These are phyloP conservation scores for Lagodon rhomboides DNA, from an alignment of 2,797 vertebrate species.

Conservation along the genomic window DNA sequence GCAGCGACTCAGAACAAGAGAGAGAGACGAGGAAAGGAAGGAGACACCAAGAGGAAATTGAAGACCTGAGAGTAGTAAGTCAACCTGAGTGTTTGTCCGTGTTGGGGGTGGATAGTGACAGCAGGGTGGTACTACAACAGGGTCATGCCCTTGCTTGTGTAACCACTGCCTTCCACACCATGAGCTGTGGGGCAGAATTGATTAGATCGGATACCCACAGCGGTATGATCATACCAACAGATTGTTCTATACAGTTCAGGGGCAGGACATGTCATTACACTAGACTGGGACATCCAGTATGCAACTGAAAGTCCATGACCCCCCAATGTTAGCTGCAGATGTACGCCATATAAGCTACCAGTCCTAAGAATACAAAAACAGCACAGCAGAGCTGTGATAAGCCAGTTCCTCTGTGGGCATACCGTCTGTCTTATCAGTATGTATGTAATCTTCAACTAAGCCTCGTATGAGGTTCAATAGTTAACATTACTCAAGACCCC, in stretches of 20 bases:
- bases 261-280: constrained; percentile 14
- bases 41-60: constrained; percentile 23
- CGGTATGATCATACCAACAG: constrained; percentile 47
- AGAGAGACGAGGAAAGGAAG: constrained; percentile 1
- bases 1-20: constrained; percentile 6
- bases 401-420: neutral
- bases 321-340: neutral
- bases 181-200: constrained; percentile 54
- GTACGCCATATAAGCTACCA: neutral
- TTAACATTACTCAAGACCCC: neutral
- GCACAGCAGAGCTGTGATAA: neutral
- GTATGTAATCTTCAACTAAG: neutral
- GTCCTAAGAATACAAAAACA: constrained; percentile 2
- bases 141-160: constrained; percentile 57
- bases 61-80: constrained; percentile 31
- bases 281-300: neutral
- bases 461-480: neutral
- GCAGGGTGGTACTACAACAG: constrained; percentile 19
- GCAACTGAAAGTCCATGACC: neutral
- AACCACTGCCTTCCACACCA: constrained; percentile 49
- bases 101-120: constrained; percentile 16
- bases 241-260: constrained; percentile 32
- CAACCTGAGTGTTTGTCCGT: constrained; percentile 28
- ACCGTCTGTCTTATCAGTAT: neutral
- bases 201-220: constrained; percentile 55